phyloP scores from a whole-genome alignment of 1,140 invertebrate genomes.

The Zaprionus kolodkinae region DNA sequence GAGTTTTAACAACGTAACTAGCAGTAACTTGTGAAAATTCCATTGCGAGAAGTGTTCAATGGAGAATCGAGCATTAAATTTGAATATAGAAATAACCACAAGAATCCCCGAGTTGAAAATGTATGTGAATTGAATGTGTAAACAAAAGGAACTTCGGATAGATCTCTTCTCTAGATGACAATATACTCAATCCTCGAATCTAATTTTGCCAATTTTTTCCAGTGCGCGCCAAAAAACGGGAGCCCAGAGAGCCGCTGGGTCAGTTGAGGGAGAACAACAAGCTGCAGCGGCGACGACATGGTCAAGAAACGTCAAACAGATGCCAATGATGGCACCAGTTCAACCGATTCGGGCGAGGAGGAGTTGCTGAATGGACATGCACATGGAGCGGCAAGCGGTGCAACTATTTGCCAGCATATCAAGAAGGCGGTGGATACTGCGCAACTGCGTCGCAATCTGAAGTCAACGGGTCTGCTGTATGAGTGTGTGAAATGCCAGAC shows the following conservation, averaged over 20 bases:
- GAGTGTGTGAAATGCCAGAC: slow-evolving; percentile 87
- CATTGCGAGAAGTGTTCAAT: slow-evolving; percentile 9
- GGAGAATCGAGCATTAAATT: slow-evolving; percentile 7
- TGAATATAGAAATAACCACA: background rate
- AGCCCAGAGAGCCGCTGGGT: slow-evolving; percentile 35
- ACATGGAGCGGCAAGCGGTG: slow-evolving; percentile 60
- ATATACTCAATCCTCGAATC: background rate
- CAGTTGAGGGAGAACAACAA: slow-evolving; percentile 20
- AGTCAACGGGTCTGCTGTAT: slow-evolving; percentile 85
- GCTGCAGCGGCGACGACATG: slow-evolving; percentile 31
- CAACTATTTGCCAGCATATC: slow-evolving; percentile 88
- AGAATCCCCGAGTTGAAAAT: too few species aligned
- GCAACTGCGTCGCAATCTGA: slow-evolving; percentile 87
- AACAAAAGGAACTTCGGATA: background rate
- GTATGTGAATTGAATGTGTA: background rate
- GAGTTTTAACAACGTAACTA: slow-evolving; percentile 1
- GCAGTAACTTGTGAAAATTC: background rate
- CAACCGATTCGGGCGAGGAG: slow-evolving; percentile 88
- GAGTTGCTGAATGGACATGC: slow-evolving; percentile 64
- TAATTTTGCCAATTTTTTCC: slow-evolving; percentile 8
- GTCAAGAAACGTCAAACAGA: slow-evolving; percentile 88
- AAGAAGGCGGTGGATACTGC: slow-evolving; percentile 88
- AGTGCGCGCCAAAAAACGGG: slow-evolving; percentile 17
- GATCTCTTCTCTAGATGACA: background rate
- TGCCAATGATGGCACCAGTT: slow-evolving; percentile 85